Conservation (phyloP, 1,140 invertebrate genomes). For the Micrasema longulum region DNA sequence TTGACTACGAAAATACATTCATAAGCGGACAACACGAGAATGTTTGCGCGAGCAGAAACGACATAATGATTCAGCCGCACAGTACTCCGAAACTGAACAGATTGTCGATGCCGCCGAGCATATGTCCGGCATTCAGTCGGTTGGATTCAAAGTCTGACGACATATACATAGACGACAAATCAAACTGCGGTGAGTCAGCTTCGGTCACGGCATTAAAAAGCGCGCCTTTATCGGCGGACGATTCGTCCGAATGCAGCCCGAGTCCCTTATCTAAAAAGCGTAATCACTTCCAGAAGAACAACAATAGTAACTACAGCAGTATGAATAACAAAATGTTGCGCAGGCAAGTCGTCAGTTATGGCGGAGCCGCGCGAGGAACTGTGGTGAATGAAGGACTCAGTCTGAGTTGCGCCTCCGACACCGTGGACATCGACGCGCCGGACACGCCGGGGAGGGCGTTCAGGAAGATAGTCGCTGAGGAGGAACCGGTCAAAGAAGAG, state of each 20-base stretch:
- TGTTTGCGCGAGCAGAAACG: slow-evolving; percentile 62
- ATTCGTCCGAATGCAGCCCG: slow-evolving; percentile 51
- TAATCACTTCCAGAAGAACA: slow-evolving; percentile 71
- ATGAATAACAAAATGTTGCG: slow-evolving; percentile 71
- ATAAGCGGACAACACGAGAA: slow-evolving; percentile 67
- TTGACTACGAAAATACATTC: slow-evolving; percentile 75
- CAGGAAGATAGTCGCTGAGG: slow-evolving; percentile 57
- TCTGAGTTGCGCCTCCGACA: slow-evolving; percentile 62
- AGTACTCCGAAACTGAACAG: slow-evolving; percentile 55
- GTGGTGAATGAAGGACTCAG: slow-evolving; percentile 48
- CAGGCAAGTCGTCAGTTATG: slow-evolving; percentile 68
- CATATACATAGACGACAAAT: slow-evolving; percentile 57
- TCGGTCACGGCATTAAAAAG: slow-evolving; percentile 50
- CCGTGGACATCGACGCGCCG: slow-evolving; percentile 64
- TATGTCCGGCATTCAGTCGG: slow-evolving; percentile 38
- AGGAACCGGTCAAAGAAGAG: slow-evolving; percentile 54
- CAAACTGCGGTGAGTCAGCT: slow-evolving; percentile 58
- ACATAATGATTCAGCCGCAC: slow-evolving; percentile 56
- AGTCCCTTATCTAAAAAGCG: slow-evolving; percentile 60
- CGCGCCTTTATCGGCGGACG: slow-evolving; percentile 40
- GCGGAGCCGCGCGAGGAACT: slow-evolving; percentile 60
- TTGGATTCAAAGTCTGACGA: slow-evolving; percentile 52
- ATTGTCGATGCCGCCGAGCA: slow-evolving; percentile 48
- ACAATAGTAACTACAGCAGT: slow-evolving; percentile 69
- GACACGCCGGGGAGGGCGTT: slow-evolving; percentile 57